These are phyloP conservation scores for Lamellibrachia satsuma DNA, from an alignment of 2,888 invertebrate genomes.

Conservation along the genomic window DNA sequence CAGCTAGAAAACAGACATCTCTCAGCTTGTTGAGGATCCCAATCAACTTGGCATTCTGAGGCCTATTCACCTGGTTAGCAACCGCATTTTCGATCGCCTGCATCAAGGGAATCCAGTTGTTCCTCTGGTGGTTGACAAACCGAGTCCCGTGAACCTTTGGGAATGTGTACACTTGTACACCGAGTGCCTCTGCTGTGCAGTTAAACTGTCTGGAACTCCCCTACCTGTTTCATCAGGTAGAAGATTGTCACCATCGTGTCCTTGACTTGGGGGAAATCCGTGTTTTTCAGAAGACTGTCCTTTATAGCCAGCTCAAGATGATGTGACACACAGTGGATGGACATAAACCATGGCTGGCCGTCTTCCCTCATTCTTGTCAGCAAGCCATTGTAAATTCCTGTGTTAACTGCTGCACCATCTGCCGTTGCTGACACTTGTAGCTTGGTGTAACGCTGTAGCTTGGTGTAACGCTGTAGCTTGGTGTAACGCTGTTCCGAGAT, in stretches of 20 bases:
- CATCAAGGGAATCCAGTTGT: conserved; percentile 5
- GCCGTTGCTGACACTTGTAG: conserved; percentile 14
- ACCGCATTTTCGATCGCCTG: background rate
- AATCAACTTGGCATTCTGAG: background rate
- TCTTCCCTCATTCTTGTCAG: background rate
- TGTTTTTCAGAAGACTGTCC: background rate
- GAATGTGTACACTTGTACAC: background rate
- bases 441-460: background rate
- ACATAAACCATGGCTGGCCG: background rate
- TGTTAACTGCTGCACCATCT: background rate
- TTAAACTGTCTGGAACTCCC: background rate
- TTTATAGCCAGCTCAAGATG: background rate
- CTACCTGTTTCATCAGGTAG: background rate
- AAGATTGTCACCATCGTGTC: background rate
- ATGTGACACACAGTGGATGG: background rate
- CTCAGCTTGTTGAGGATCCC: background rate
- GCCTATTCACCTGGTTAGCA: background rate
- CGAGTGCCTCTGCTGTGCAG: background rate
- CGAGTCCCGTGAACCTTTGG: background rate
- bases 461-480: too few relatives aligned
- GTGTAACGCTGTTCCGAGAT: too few relatives aligned
- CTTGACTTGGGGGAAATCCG: background rate
- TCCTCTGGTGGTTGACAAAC: background rate
- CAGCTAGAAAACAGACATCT: background rate
- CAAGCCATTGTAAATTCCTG: background rate